Evolutionary conservation across 2,797 vertebrate genomes (phyloP).

Genomic region (Sebastes matsubarae): DNA sequence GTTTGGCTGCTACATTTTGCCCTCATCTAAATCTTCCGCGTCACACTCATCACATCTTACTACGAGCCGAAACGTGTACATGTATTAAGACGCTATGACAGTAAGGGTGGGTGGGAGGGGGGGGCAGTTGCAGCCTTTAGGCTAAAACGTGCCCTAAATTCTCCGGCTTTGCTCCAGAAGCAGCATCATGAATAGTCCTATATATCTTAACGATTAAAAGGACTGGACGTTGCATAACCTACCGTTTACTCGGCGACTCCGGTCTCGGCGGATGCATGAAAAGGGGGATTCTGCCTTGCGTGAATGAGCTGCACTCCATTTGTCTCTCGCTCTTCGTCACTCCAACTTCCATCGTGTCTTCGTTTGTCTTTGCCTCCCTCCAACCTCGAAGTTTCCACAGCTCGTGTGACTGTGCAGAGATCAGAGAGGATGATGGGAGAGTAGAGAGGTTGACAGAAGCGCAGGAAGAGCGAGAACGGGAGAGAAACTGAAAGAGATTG

Average conservation of each 20-base stretch:
- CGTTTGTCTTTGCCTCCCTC: slow-evolving; percentile 13
- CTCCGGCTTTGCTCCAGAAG: slow-evolving; percentile 47
- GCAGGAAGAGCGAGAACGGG: background rate
- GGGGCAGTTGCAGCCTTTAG: slow-evolving; percentile 56
- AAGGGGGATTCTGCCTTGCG: slow-evolving; percentile 54
- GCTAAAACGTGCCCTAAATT: slow-evolving; percentile 76
- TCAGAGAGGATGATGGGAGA: background rate
- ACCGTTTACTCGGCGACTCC: slow-evolving; percentile 12
- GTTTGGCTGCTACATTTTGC: slow-evolving; percentile 55
- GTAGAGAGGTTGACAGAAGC: background rate
- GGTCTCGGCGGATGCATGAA: slow-evolving; percentile 40
- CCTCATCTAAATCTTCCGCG: slow-evolving; percentile 25
- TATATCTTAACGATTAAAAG: slow-evolving; percentile 60
- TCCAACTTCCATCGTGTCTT: slow-evolving; percentile 27
- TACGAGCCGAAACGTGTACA: slow-evolving; percentile 31
- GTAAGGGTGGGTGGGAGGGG: slow-evolving; percentile 23
- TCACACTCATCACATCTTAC: slow-evolving; percentile 38
- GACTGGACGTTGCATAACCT: slow-evolving; percentile 58
- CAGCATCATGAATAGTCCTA: slow-evolving; percentile 40
- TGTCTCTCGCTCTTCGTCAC: slow-evolving; percentile 23
- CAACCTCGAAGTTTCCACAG: slow-evolving; percentile 13
- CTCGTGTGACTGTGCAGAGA: slow-evolving; percentile 2
- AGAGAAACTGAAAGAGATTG: background rate
- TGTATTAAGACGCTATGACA: slow-evolving; percentile 63
- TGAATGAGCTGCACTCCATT: slow-evolving; percentile 56